phyloP scores from a whole-genome alignment of 2,888 invertebrate species.

The Spialia ferax region DNA sequence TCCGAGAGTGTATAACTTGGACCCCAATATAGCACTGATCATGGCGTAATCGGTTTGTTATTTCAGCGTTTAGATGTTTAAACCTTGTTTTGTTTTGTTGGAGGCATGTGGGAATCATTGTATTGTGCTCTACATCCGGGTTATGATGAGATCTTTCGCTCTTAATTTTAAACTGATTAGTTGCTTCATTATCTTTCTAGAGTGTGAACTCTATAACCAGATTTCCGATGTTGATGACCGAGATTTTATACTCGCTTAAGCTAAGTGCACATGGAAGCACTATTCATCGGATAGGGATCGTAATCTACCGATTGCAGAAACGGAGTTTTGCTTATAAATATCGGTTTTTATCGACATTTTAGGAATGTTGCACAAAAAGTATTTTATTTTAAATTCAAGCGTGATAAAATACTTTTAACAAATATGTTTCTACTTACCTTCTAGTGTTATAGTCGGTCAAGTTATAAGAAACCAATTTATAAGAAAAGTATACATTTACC shows the following conservation, averaged over 20 bases:
- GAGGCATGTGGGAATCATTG: constrained; percentile 86
- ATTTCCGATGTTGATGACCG: constrained; percentile 7
- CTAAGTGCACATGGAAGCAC: neutral
- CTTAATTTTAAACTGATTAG: constrained; percentile 65
- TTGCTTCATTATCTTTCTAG: constrained; percentile 29
- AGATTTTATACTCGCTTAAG: neutral
- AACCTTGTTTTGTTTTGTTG: constrained; percentile 82
- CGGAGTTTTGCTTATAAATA: too few relatives aligned
- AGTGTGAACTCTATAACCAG: constrained; percentile 7
- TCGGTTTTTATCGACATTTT: too few relatives aligned
- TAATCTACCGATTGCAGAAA: too few relatives aligned
- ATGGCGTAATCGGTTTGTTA: constrained; percentile 83
- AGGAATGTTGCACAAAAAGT: too few relatives aligned
- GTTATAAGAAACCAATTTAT: too few relatives aligned
- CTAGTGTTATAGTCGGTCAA: too few relatives aligned
- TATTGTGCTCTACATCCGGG: constrained; percentile 83
- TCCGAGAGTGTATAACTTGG: constrained; percentile 56
- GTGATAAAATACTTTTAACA: too few relatives aligned
- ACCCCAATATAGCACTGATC: constrained; percentile 66
- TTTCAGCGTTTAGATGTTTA: constrained; percentile 84
- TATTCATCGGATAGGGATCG: neutral
- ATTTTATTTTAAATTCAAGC: too few relatives aligned
- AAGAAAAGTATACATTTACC: too few relatives aligned
- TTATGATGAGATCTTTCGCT: constrained; percentile 72
- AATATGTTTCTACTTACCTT: too few relatives aligned